Percentiles rank a stretch among this genome's conserved stretches.
Conservation (phyloP, 2,888 invertebrate genomes). For the Coleophora flavipennella region DNA sequence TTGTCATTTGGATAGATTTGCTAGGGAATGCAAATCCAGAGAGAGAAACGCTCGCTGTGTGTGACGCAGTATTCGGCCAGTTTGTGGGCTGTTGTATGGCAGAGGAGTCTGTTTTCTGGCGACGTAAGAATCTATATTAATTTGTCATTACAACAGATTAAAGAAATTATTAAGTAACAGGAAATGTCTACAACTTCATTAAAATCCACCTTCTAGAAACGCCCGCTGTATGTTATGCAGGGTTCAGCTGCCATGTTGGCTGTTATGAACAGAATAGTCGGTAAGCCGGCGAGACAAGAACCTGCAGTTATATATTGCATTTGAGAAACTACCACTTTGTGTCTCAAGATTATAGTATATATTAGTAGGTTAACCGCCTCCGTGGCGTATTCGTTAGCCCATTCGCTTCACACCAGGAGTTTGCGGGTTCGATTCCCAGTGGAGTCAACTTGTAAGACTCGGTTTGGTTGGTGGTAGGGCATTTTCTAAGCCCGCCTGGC, state of each 20-base stretch:
- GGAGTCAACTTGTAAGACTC: too few species aligned
- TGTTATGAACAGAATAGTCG: background rate
- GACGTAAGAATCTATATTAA: constrained; percentile 69
- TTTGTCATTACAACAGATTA: too few species aligned
- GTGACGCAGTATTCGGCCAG: constrained; percentile 92
- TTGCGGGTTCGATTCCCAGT: too few species aligned
- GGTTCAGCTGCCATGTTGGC: background rate
- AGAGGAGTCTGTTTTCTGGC: constrained; percentile 90
- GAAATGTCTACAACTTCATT: constrained; percentile 74
- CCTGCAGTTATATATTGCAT: constrained; percentile 51
- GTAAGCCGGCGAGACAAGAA: constrained; percentile 1
- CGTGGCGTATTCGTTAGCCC: too few species aligned
- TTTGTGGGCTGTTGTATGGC: constrained; percentile 86
- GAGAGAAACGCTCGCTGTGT: constrained; percentile 88
- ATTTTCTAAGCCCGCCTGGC: too few species aligned
- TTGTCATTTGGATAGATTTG: background rate
- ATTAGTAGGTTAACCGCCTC: too few species aligned
- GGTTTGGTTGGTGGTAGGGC: too few species aligned
- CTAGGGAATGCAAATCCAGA: too few species aligned
- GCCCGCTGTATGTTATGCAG: constrained; percentile 88
- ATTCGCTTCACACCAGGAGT: too few species aligned
- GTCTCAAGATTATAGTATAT: too few species aligned
- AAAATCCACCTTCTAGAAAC: constrained; percentile 80
- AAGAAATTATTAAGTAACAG: too few species aligned
- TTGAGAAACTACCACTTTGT: constrained; percentile 87